Base-by-base conservation (phyloP, 2,113 vertebrate genomes). In the Octodon degus region DNA sequence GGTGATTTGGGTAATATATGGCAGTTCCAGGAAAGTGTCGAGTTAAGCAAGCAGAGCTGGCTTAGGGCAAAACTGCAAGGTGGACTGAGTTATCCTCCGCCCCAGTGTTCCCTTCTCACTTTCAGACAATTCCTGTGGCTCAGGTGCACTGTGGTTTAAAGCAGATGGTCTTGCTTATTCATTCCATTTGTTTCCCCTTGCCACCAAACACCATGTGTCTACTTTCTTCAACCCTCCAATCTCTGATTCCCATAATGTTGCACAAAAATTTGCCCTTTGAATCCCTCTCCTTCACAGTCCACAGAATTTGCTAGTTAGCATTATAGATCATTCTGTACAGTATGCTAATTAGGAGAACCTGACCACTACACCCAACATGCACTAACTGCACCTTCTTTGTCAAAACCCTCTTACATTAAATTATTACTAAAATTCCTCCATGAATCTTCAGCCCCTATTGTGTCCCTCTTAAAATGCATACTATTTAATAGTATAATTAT, bases 281-380 rank as follows among this genome's bases (percentile, higher is more conserved):
- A 62, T 77, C 20, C 4, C 4, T 90, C 84, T 87, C 87, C 80
- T 96, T 95, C 90, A 77, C 50, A 63, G 80, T 76, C 74, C 53
- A 91, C 47, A 67, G 50, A 86, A 32, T 86, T 80, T 88, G 3
- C 80, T 81, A 70, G 68, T 1, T 32, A 81, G 72, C 50, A 16
- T 47, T 83, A 58, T 60, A 86, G 96, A 93, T 98, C 90, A 91
- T 47, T 91, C 93, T 82, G 37, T 60, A 93, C 86, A 72, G 86
- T 62, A 91, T 37, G 43, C 34, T 94, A 90, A 93, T 84, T 70
- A 84, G 25, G 34, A 37, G 43, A 47, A 16, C 43, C 74, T 17
- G 25, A 77, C 14, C 25, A 47, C 43, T 12, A 77, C 40, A 13
- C 24, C 25, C 27, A 30, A 47, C 43, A 30, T 1, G 3, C 13